A percentile compares a stretch with the other conserved stretches of the same genome.
Evolutionary conservation across 1,140 invertebrate genomes (phyloP).

Genomic region (Diorhabda sublineata): DNA sequence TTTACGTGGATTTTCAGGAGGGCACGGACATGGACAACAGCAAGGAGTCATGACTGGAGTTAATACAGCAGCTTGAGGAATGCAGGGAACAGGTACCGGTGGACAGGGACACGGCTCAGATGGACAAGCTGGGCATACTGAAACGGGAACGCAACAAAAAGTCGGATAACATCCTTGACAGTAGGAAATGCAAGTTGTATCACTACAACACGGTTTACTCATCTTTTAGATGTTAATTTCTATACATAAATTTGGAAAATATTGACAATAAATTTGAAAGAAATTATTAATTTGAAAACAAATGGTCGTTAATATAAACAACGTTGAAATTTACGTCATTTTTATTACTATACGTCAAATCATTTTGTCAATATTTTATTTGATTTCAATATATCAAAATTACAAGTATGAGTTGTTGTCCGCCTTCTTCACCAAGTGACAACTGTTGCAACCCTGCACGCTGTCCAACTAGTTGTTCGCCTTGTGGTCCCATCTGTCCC

Average conservation of each 20-base stretch:
- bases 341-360: background rate
- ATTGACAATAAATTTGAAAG: background rate
- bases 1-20: background rate
- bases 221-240: background rate
- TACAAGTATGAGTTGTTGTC: background rate
- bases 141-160: background rate
- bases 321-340: background rate
- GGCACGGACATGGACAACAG: background rate
- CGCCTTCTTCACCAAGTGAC: background rate
- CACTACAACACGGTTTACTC: background rate
- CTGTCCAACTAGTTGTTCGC: no score
- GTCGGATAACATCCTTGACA: background rate
- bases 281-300: background rate
- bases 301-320: background rate
- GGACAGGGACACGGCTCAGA: background rate
- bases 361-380: background rate
- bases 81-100: background rate
- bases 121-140: background rate
- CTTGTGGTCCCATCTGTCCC: no score
- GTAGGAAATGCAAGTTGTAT: background rate
- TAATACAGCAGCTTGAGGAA: background rate
- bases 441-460: no score
- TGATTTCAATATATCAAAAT: background rate
- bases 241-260: background rate
- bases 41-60: background rate